phyloP scores from a whole-genome alignment of 2,113 vertebrate genomes.

The Kryptolebias marmoratus region DNA sequence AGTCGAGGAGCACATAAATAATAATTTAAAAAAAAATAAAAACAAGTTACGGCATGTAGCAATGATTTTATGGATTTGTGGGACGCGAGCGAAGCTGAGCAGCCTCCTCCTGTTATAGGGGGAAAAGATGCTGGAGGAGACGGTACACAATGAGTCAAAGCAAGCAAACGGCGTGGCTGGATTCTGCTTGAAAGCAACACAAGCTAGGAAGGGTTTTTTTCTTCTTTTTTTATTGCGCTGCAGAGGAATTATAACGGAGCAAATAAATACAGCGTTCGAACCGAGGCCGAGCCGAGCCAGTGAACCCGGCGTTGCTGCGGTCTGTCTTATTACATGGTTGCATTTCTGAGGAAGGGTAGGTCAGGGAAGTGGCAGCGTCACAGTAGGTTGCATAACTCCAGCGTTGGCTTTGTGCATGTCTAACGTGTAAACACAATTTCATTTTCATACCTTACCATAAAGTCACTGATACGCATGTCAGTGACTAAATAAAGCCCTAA shows the following conservation, averaged over 20 bases:
- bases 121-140: no score
- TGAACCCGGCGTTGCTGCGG: not conserved
- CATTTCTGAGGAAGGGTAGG: not conserved
- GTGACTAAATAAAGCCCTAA: not conserved
- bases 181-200: not conserved
- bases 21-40: not conserved
- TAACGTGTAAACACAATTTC: not conserved
- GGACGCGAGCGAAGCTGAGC: not conserved
- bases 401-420: not conserved
- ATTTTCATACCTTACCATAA: not conserved
- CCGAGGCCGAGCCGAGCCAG: not conserved
- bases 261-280: not conserved
- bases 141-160: not conserved
- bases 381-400: not conserved
- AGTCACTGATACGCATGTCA: not conserved
- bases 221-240: not conserved
- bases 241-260: not conserved
- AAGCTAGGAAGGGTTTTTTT: not conserved
- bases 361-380: not conserved
- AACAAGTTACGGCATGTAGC: not conserved
- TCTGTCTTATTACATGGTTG: not conserved
- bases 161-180: not conserved
- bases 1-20: not conserved
- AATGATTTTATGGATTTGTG: not conserved
- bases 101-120: not conserved